phyloP scores from a whole-genome alignment of 2,797 vertebrate species.

The Psittacula derbiana region DNA sequence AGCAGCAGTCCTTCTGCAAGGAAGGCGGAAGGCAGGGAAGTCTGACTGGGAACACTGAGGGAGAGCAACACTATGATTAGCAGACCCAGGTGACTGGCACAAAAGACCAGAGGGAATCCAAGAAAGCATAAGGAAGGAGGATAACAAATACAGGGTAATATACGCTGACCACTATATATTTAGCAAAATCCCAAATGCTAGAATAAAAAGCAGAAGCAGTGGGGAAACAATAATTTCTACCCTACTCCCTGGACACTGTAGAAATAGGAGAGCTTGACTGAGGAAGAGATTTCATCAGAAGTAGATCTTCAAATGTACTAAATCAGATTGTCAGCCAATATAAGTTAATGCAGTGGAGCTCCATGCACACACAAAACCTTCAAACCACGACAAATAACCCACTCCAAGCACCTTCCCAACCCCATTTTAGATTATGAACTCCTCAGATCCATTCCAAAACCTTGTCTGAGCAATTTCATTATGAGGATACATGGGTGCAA shows the following conservation, averaged over 20 bases:
- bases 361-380: neutral
- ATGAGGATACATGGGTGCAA: neutral
- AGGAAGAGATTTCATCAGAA: neutral
- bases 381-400: neutral
- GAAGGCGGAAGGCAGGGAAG: neutral
- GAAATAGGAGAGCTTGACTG: neutral
- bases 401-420: neutral
- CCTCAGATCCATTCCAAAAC: neutral
- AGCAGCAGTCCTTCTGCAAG: neutral
- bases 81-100: neutral
- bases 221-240: neutral
- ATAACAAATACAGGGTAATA: neutral
- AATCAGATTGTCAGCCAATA: neutral
- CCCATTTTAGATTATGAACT: neutral
- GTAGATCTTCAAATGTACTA: neutral
- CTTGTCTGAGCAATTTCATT: neutral
- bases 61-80: neutral
- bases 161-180: neutral
- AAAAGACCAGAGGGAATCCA: neutral
- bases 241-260: neutral
- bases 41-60: neutral
- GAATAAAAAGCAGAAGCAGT: neutral
- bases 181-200: neutral
- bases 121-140: neutral
- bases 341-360: neutral